Conservation (phyloP, 2,113 vertebrate genomes). For the Montifringilla adamsi region DNA sequence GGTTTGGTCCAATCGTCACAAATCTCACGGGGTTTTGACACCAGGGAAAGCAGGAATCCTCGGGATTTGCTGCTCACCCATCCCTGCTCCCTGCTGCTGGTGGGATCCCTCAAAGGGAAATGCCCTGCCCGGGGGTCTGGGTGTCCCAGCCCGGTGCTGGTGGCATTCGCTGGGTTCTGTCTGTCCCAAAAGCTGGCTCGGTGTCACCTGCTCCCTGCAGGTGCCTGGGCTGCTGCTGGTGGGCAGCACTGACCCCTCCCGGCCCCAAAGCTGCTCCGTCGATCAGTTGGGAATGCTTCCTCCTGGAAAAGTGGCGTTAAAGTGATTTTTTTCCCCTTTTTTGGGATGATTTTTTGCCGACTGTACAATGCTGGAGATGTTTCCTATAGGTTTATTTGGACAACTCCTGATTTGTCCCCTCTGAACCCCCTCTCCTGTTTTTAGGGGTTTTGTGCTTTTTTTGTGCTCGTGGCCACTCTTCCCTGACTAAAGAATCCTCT, state of each 20-base stretch:
- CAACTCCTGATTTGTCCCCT: background rate
- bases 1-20: fast-evolving
- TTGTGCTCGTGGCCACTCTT: background rate
- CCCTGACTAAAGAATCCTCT: background rate
- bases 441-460: background rate
- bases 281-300: fast-evolving
- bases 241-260: background rate
- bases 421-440: background rate
- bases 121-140: background rate
- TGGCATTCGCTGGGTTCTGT: background rate
- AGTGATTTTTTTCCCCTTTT: fast-evolving
- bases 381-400: background rate
- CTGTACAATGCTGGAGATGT: fast-evolving
- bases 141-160: fast-evolving
- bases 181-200: fast-evolving
- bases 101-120: fast-evolving
- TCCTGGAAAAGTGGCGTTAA: background rate
- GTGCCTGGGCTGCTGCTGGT: background rate
- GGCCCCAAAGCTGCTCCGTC: background rate
- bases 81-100: fast-evolving
- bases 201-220: background rate
- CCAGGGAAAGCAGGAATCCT: fast-evolving
- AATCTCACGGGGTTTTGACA: background rate
- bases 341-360: background rate
- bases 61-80: fast-evolving